A percentile compares a stretch with the other conserved stretches of the same genome.
Evolutionary conservation across 2,888 invertebrate species (phyloP).

Genomic region (Stramonita haemastoma): DNA sequence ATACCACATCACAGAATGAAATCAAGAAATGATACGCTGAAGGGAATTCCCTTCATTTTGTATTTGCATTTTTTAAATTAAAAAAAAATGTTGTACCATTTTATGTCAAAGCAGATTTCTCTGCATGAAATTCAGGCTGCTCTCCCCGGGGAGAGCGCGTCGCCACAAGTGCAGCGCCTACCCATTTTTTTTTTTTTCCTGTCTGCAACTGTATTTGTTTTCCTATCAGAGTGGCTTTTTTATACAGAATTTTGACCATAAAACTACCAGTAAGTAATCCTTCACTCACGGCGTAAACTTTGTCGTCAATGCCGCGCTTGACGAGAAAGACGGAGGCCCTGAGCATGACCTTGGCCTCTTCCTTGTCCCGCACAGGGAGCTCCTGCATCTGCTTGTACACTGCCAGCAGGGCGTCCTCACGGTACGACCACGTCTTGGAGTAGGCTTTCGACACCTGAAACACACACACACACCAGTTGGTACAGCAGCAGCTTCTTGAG

Average conservation of each 20-base stretch:
- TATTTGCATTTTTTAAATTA: too few relatives aligned
- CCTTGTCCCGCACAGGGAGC: slow-evolving; percentile 63
- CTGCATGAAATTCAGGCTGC: too few relatives aligned
- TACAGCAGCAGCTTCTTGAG: not conserved
- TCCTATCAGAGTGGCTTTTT: too few relatives aligned
- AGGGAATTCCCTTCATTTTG: not conserved
- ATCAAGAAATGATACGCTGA: too few relatives aligned
- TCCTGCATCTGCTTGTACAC: slow-evolving; percentile 73
- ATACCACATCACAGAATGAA: too few relatives aligned
- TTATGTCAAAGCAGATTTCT: too few relatives aligned
- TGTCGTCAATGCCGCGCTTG: slow-evolving; percentile 74
- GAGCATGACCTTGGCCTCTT: slow-evolving; percentile 71
- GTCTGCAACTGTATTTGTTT: too few relatives aligned
- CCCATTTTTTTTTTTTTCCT: too few relatives aligned
- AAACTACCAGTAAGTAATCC: not conserved
- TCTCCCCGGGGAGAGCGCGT: too few relatives aligned
- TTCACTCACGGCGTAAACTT: slow-evolving; percentile 73
- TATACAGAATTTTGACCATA: too few relatives aligned
- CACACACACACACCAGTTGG: not conserved
- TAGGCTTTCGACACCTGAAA: slow-evolving; percentile 76
- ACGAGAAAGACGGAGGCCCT: slow-evolving; percentile 74
- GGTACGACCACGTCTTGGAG: slow-evolving; percentile 76
- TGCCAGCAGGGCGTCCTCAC: slow-evolving; percentile 75
- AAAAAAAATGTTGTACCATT: not conserved
- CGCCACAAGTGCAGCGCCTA: too few relatives aligned